A percentile compares a stretch with the other conserved stretches of the same genome.
Evolutionary conservation across 92 coral and sea anemone species (phyloP).

Genomic region (Porites evermanni): DNA sequence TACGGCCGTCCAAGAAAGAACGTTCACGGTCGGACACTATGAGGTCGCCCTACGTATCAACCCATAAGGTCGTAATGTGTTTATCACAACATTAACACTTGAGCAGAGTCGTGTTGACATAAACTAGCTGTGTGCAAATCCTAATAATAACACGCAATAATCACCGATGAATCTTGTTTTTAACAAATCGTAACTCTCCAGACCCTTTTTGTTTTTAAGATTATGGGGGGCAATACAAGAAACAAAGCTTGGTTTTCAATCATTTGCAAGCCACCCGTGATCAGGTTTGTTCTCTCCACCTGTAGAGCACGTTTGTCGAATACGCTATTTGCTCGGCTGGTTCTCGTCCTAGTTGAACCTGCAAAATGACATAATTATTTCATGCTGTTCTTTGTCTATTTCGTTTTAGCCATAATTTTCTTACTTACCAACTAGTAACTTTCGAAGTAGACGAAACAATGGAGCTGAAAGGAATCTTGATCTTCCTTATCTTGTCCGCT

Average conservation of each 20-base stretch:
- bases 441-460: neutral
- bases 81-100: too few species aligned
- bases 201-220: too few species aligned
- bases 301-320: neutral
- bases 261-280: constrained; percentile 14
- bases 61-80: too few species aligned
- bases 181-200: too few species aligned
- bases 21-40: too few species aligned
- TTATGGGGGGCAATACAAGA: neutral
- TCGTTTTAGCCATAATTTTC: neutral
- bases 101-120: too few species aligned
- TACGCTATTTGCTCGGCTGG: neutral
- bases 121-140: too few species aligned
- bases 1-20: too few species aligned
- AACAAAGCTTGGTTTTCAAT: neutral
- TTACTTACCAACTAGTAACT: neutral
- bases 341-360: neutral
- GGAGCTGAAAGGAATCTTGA: constrained; percentile 10
- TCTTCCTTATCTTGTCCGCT: constrained; percentile 17
- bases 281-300: constrained; percentile 4
- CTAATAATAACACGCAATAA: too few species aligned
- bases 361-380: constrained; percentile 37
- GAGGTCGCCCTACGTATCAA: too few species aligned
- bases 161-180: too few species aligned
- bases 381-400: neutral